These are phyloP conservation scores for Sebastes steindachneri DNA, from an alignment of 2,797 vertebrate species.

Conservation along the genomic window DNA sequence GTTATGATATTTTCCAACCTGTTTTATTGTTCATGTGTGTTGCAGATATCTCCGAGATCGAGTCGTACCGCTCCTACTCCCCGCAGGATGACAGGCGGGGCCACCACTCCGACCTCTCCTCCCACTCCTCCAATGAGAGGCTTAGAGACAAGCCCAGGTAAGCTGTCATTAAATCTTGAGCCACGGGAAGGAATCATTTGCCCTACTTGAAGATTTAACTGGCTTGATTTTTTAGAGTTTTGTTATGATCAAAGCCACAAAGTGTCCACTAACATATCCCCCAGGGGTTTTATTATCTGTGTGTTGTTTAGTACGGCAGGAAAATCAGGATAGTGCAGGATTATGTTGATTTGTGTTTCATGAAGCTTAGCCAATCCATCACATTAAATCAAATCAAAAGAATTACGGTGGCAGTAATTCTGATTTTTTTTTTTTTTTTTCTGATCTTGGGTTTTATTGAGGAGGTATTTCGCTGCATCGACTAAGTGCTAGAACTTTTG, in stretches of 20 bases:
- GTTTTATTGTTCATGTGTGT: constrained; percentile 35
- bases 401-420: neutral
- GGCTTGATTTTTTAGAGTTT: neutral
- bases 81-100: constrained; percentile 89
- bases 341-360: constrained; percentile 39
- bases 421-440: neutral
- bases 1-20: constrained; percentile 18
- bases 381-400: constrained; percentile 10
- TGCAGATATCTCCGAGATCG: constrained; percentile 97
- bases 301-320: neutral
- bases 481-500: neutral
- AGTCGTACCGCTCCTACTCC: constrained; percentile 95
- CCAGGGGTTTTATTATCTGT: neutral
- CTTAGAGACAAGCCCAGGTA: constrained; percentile 91
- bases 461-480: neutral
- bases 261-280: neutral
- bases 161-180: neutral
- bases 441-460: neutral
- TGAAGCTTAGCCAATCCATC: constrained; percentile 14
- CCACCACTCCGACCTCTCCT: constrained; percentile 93
- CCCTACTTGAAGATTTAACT: neutral
- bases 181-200: neutral
- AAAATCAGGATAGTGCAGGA: constrained; percentile 56
- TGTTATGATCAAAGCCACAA: neutral
- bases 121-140: constrained; percentile 94